A percentile compares a stretch with the other conserved stretches of the same genome.
Conservation (phyloP, 1,140 invertebrate genomes). For the Platorchestia sp. region DNA sequence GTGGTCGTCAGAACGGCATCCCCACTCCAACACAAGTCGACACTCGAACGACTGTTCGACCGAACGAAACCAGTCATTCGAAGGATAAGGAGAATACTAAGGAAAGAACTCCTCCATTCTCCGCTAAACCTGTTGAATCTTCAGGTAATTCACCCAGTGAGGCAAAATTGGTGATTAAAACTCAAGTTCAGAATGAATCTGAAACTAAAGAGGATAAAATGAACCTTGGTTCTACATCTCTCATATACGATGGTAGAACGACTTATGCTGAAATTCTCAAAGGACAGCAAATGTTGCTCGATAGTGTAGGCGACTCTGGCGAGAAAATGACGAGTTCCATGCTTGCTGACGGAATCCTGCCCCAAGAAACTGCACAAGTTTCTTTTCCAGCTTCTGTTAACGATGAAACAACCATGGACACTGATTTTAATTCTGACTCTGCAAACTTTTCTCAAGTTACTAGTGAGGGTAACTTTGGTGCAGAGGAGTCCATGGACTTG, state of each 20-base stretch:
- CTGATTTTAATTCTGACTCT: neutral
- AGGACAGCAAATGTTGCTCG: slow-evolving; percentile 59
- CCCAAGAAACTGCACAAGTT: neutral
- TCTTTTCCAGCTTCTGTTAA: neutral
- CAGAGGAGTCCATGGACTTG: neutral
- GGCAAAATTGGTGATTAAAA: neutral
- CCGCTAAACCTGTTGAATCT: neutral
- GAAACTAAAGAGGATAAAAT: slow-evolving; percentile 1
- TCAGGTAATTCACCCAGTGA: neutral
- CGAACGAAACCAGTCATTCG: slow-evolving; percentile 39
- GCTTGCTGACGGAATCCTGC: neutral
- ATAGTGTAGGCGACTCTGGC: slow-evolving; percentile 12
- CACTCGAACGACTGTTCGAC: slow-evolving; percentile 36
- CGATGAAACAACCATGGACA: neutral
- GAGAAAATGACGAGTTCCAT: neutral
- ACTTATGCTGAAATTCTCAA: slow-evolving; percentile 67
- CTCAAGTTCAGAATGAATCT: neutral
- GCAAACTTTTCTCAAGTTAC: neutral
- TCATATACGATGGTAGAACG: slow-evolving; percentile 62
- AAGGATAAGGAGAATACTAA: neutral
- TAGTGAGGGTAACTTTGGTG: neutral
- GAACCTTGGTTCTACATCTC: neutral
- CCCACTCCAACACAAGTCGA: neutral
- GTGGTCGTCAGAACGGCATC: neutral
- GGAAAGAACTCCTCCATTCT: neutral